phyloP scores from a whole-genome alignment of 2,113 vertebrate species.

The Xenopus tropicalis region UCB_Xtro_10.0 CM004445.2:46745501-46746000 shows the following conservation, averaged over 20 bases:
- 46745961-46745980: no score
- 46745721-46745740: slow-evolving; percentile 7
- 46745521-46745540: slow-evolving; percentile 39
- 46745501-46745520: slow-evolving; percentile 29
- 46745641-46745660: slow-evolving; percentile 43
- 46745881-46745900: no score
- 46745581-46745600: slow-evolving; percentile 42
- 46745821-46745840: slow-evolving; percentile 5
- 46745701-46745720: slow-evolving; percentile 12
- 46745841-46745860: neutral
- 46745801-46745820: slow-evolving; percentile 12
- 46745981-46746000: no score
- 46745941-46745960: no score
- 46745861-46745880: neutral
- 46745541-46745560: slow-evolving; percentile 35
- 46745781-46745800: slow-evolving; percentile 5
- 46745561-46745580: slow-evolving; percentile 39
- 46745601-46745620: slow-evolving; percentile 42
- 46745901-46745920: no score
- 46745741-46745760: slow-evolving; percentile 25
- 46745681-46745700: slow-evolving; percentile 36
- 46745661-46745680: slow-evolving; percentile 36
- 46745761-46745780: slow-evolving; percentile 17
- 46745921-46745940: no score
- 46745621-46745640: slow-evolving; percentile 43